Base-by-base conservation (phyloP, 2,888 invertebrate species). In the Polydrusus tereticollis region DNA sequence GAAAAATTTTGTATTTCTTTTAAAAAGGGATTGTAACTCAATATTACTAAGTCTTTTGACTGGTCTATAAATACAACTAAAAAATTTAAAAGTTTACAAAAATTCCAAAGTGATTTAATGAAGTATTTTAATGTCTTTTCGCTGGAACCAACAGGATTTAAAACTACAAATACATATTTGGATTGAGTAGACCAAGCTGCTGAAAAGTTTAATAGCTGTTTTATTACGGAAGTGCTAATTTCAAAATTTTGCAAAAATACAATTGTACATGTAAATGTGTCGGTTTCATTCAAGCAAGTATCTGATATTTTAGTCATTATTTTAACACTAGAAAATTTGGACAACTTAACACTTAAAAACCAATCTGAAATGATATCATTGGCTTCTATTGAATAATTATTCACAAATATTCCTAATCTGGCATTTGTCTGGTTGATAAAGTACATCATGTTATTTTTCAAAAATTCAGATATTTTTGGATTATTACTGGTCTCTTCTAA, bases 11-110 rank as follows among this genome's bases (percentile, higher is more conserved):
- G 7, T 18, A 55, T 26, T 14, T 18, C 10, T 2, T 33, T 29
- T 16, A 33, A 47, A 33, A 58, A 66, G 1, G 66, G 66, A 33
- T 66, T 36, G 16, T 66, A 66, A 6, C 29, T 23, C 26, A 66
- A 47, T 20, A 47, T n/a, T 21, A 10, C 6, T 47, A 45, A 20
- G 2, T 2, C n/a, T 0, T 23, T 23, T 0, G 47, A n/a, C 3
- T 21, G 10, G 0, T 47, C 47, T 3, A 47, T 21, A 23, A n/a
- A 47, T n/a, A 47, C 5, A n/a, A n/a, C 47, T 12, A 23, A 1
- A 47, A 47, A 47, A 47, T 47, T 47, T 23, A 47, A 47, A 20
- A 47, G n/a, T n/a, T 47, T 47, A 4, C 0, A 16, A 1, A n/a
- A 2, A n/a, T 12, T 23, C 18, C 45, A 45, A 45, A 45, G 21